Evolutionary conservation across 2,797 vertebrate genomes (phyloP).

Genomic region (Microctenopoma stevenorrisi): DNA sequence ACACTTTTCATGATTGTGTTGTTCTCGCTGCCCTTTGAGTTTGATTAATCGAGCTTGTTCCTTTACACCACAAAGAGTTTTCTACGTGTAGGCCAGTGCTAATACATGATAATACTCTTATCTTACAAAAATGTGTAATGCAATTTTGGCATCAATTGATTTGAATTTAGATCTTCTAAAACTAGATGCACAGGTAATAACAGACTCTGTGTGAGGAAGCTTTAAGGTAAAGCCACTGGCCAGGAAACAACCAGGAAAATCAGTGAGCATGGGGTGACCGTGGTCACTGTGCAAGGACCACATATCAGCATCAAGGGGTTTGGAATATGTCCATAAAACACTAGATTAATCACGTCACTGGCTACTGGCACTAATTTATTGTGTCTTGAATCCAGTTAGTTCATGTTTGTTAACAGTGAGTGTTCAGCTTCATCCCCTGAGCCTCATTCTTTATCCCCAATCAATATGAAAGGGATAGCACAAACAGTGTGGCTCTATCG

Average conservation of each 20-base stretch:
- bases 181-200: background rate
- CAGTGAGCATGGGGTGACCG: constrained; percentile 15
- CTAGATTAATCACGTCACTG: constrained; percentile 26
- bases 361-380: constrained; percentile 32
- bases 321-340: constrained; percentile 18
- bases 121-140: background rate
- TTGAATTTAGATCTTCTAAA: background rate
- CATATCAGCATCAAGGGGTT: constrained; percentile 20
- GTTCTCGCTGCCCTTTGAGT: constrained; percentile 3
- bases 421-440: constrained; percentile 49
- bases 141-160: background rate
- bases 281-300: constrained; percentile 17
- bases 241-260: constrained; percentile 4
- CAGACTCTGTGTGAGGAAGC: background rate
- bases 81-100: background rate
- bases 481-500: constrained; percentile 39
- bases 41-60: background rate
- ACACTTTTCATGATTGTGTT: background rate
- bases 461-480: constrained; percentile 57
- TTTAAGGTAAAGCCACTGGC: background rate
- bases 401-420: constrained; percentile 65
- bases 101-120: background rate
- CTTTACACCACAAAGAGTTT: background rate
- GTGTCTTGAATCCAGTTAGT: constrained; percentile 44
- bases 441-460: constrained; percentile 61